Evolutionary conservation across 2,113 vertebrate genomes (phyloP).

Genomic region (Haemorhous mexicanus): DNA sequence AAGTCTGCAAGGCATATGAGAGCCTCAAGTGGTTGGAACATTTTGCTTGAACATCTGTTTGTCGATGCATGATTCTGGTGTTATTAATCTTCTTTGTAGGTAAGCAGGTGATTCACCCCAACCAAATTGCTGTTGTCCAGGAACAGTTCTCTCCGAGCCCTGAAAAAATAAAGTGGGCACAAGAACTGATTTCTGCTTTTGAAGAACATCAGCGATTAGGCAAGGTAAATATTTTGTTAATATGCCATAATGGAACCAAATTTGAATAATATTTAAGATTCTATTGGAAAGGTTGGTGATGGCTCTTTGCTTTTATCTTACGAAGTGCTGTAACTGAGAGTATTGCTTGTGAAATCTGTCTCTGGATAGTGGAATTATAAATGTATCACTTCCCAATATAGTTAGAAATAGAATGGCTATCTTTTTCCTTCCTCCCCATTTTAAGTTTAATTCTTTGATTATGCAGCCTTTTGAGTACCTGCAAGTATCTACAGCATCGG

Average conservation of each 20-base stretch:
- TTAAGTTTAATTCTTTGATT: background rate
- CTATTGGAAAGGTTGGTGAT: background rate
- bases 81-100: conserved; percentile 79
- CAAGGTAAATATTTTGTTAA: conserved; percentile 83
- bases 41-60: conserved; percentile 74
- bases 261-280: conserved; percentile 16
- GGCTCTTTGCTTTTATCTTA: background rate
- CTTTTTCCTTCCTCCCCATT: background rate
- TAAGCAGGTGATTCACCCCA: conserved; percentile 98
- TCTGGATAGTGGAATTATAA: background rate
- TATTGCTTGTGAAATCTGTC: background rate
- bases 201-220: conserved; percentile 90
- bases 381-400: background rate
- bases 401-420: background rate
- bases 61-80: conserved; percentile 64
- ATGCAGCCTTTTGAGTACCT: background rate
- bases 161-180: conserved; percentile 90
- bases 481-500: background rate
- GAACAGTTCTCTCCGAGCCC: conserved; percentile 92
- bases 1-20: conserved; percentile 59
- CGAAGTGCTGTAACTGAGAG: background rate
- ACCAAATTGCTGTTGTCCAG: conserved; percentile 90
- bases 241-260: background rate
- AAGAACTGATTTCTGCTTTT: conserved; percentile 91
- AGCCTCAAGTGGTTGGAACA: conserved; percentile 67